Conservation (phyloP, 2,113 vertebrate genomes). For the Spea bombifrons region DNA sequence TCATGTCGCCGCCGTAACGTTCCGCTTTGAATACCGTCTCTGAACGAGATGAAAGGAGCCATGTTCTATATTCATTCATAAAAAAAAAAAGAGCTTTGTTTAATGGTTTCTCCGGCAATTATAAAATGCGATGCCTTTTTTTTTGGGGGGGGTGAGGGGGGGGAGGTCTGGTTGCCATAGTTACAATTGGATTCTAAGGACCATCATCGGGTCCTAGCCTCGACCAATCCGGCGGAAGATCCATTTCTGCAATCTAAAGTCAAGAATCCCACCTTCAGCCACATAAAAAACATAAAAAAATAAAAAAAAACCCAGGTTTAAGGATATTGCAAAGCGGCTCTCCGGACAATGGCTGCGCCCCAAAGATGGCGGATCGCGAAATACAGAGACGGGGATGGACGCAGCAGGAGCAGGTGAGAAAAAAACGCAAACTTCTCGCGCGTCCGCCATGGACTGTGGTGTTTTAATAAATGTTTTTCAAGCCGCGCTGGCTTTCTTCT, state of each 20-base stretch:
- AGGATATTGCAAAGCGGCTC: conserved; percentile 74
- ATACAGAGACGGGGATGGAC: conserved; percentile 61
- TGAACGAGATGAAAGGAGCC: conserved; percentile 1
- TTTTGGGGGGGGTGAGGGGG: conserved; percentile 54
- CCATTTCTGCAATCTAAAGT: conserved; percentile 89
- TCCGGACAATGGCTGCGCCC: conserved; percentile 70
- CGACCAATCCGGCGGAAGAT: conserved; percentile 88
- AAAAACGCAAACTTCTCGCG: conserved; percentile 70
- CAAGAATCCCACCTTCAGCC: conserved; percentile 89
- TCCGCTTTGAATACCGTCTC: neutral
- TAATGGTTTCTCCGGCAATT: conserved; percentile 75
- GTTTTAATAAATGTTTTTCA: conserved; percentile 59
- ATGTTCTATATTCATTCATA: conserved; percentile 35
- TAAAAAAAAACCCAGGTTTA: conserved; percentile 74
- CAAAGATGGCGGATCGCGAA: conserved; percentile 83
- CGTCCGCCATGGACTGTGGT: conserved; percentile 66
- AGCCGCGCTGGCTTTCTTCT: conserved; percentile 51
- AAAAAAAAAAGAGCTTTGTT: conserved; percentile 21
- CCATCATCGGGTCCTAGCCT: conserved; percentile 88
- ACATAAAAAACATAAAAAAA: conserved; percentile 62
- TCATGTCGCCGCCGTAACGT: neutral
- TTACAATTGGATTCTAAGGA: conserved; percentile 86
- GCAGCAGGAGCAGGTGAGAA: conserved; percentile 85
- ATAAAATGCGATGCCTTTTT: conserved; percentile 73
- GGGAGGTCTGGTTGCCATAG: conserved; percentile 92